These are phyloP conservation scores for Aspidapion aeneum DNA, from an alignment of 2,888 invertebrate species.

Conservation along the genomic window DNA sequence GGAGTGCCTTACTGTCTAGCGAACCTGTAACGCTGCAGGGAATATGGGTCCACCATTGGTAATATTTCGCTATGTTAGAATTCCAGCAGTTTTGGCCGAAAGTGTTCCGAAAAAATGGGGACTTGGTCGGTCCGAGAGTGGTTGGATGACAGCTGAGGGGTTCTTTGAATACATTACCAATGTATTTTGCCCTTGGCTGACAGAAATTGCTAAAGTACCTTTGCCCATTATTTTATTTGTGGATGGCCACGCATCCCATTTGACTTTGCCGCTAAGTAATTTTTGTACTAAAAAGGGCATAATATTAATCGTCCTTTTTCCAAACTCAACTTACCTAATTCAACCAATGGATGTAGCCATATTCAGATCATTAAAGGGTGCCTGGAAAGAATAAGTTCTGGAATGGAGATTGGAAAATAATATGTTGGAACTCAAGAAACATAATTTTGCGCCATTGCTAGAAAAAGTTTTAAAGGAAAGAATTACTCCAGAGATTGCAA, in stretches of 20 bases:
- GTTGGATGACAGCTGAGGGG: conserved; percentile 45
- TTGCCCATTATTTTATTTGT: conserved; percentile 14
- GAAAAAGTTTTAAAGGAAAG: conserved; percentile 22
- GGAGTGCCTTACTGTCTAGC: conserved; percentile 32
- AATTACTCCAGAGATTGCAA: conserved; percentile 24
- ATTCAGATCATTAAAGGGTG: conserved; percentile 2
- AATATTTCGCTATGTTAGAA: conserved; percentile 36
- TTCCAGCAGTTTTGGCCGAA: conserved; percentile 30
- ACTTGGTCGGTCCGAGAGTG: conserved; percentile 29
- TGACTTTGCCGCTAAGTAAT: conserved; percentile 9
- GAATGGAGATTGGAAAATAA: not conserved
- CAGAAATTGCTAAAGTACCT: conserved; percentile 2
- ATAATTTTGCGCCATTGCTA: conserved; percentile 21
- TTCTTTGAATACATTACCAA: conserved; percentile 44
- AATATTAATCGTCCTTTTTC: conserved; percentile 9
- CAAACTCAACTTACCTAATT: conserved; percentile 14
- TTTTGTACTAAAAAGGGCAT: conserved; percentile 17
- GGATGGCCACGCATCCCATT: conserved; percentile 15
- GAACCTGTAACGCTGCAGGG: conserved; percentile 31
- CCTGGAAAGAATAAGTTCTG: conserved; percentile 3
- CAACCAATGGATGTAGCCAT: conserved; percentile 24
- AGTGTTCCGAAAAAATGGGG: conserved; percentile 38
- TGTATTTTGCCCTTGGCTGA: conserved; percentile 35
- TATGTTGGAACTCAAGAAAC: conserved; percentile 5
- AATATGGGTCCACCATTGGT: conserved; percentile 25